These are phyloP conservation scores for Rhinolophus sinicus DNA, from an alignment of 2,113 vertebrate species.

Conservation along the genomic window DNA sequence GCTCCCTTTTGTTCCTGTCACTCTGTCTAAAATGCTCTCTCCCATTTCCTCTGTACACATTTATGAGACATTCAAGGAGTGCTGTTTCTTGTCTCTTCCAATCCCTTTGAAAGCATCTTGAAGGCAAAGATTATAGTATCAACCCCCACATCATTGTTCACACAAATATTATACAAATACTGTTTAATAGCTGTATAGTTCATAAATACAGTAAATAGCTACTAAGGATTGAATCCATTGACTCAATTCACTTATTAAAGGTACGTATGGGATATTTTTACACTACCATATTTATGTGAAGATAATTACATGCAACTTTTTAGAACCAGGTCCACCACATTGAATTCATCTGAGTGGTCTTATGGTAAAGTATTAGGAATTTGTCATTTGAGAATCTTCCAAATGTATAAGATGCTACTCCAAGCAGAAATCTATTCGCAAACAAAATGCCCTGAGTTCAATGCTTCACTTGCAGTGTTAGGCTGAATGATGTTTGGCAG, in stretches of 20 bases:
- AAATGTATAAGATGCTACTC: conserved; percentile 29
- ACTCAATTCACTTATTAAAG: conserved; percentile 31
- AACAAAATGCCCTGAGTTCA: conserved; percentile 19
- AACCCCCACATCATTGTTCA: not conserved
- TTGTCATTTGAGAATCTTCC: conserved; percentile 43
- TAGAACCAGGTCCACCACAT: not conserved
- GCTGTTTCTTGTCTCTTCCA: conserved; percentile 6
- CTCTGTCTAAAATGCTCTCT: not conserved
- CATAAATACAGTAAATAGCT: not conserved
- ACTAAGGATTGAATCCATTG: not conserved
- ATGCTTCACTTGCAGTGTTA: conserved; percentile 60
- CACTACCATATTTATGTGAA: not conserved
- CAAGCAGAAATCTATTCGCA: conserved; percentile 62
- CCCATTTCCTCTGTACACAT: not conserved
- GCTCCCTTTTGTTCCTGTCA: not conserved
- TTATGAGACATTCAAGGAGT: not conserved
- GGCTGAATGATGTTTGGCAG: conserved; percentile 73
- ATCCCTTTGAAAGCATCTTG: not conserved
- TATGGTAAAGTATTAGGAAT: conserved; percentile 16
- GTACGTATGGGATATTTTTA: not conserved
- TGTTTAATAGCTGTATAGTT: not conserved
- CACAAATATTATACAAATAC: not conserved
- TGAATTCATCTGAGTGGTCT: conserved; percentile 32
- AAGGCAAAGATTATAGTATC: not conserved
- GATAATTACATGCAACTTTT: conserved; percentile 11